A percentile compares a stretch with the other conserved stretches of the same genome.
These are phyloP conservation scores for Orcinus orca DNA, from an alignment of 2,113 vertebrate species.

Conservation along the genomic window DNA sequence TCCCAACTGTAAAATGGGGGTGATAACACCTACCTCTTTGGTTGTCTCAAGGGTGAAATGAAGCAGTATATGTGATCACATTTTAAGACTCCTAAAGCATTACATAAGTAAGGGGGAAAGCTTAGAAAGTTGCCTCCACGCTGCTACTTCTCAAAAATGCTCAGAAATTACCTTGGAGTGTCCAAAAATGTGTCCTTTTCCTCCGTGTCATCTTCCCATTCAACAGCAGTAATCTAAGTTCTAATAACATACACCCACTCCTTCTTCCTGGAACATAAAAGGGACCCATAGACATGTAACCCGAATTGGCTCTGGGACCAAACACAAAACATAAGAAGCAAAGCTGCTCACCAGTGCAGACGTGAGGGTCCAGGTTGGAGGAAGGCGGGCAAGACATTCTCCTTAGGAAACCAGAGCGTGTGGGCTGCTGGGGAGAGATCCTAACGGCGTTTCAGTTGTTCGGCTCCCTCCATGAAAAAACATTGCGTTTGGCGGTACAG, in stretches of 20 bases:
- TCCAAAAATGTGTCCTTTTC: rapidly evolving
- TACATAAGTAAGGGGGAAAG: rapidly evolving
- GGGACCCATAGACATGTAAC: rapidly evolving
- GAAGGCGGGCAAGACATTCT: not conserved
- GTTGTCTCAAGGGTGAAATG: not conserved
- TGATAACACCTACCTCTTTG: not conserved
- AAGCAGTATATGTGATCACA: not conserved
- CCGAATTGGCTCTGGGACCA: not conserved
- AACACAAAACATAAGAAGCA: not conserved
- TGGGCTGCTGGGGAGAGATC: not conserved
- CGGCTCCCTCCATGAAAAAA: rapidly evolving
- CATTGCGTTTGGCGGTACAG: rapidly evolving
- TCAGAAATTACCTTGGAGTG: not conserved
- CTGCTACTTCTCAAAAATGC: not conserved
- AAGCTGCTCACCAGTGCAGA: not conserved
- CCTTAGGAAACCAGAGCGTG: not conserved
- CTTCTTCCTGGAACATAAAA: not conserved
- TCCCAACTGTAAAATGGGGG: not conserved
- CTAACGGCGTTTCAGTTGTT: rapidly evolving
- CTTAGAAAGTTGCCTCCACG: not conserved
- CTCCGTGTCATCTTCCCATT: rapidly evolving
- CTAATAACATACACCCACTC: not conserved
- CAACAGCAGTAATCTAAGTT: no score
- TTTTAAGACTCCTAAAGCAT: not conserved
- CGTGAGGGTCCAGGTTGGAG: not conserved